Percentiles rank a stretch among this genome's conserved stretches.
Conservation (phyloP, 2,113 vertebrate genomes). For the Plectropomus leopardus region DNA sequence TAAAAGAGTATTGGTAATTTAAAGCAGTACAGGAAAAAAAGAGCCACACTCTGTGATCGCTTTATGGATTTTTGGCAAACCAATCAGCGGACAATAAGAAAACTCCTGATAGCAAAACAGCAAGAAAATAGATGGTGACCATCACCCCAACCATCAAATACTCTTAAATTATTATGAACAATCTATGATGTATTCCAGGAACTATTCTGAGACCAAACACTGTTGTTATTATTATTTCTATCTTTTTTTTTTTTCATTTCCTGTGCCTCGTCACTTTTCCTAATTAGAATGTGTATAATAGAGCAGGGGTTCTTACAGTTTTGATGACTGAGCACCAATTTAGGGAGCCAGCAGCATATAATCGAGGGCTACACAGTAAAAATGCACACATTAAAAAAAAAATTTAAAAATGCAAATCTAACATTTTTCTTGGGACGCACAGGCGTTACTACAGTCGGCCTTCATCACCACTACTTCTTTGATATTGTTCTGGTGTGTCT, state of each 20-base stretch:
- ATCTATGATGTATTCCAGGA: neutral
- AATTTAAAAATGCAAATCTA: no score
- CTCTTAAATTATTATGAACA: slow-evolving; percentile 5
- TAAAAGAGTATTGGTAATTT: slow-evolving; percentile 37
- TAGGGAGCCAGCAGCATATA: no score
- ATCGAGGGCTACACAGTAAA: no score
- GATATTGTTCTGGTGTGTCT: no score
- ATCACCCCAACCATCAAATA: neutral
- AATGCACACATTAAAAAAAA: no score
- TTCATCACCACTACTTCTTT: no score
- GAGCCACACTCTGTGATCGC: slow-evolving; percentile 9
- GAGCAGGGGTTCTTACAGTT: neutral
- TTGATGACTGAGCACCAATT: no score
- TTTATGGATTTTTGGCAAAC: neutral
- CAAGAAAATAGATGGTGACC: neutral
- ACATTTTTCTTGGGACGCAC: no score
- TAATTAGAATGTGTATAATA: neutral
- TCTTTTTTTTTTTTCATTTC: neutral
- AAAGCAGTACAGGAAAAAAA: slow-evolving; percentile 14
- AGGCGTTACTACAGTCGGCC: no score
- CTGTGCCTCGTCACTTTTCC: neutral
- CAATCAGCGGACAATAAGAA: no score
- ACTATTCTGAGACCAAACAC: slow-evolving; percentile 2
- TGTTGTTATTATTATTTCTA: neutral
- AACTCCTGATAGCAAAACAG: neutral